Evolutionary conservation across 2,797 vertebrate species (phyloP).

Genomic region (Sternarchorhynchus goeldii): DNA sequence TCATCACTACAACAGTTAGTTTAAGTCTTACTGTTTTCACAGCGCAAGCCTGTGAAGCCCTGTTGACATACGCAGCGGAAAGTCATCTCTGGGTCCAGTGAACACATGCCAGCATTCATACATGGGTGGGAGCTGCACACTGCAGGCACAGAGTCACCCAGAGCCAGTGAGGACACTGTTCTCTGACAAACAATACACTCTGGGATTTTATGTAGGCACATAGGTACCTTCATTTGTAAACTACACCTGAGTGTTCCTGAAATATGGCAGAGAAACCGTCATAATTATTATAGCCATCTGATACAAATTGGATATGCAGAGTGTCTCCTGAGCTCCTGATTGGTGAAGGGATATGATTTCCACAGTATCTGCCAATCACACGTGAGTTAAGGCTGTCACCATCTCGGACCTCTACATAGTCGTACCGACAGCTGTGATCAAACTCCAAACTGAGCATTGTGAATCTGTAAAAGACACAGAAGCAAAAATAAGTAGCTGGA

Average conservation of each 20-base stretch:
- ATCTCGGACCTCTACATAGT: slow-evolving; percentile 86
- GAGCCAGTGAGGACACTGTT: slow-evolving; percentile 1
- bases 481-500: not conserved
- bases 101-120: slow-evolving; percentile 76
- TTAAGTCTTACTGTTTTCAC: slow-evolving; percentile 81
- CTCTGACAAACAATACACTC: slow-evolving; percentile 1
- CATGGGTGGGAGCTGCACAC: slow-evolving; percentile 79
- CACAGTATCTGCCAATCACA: slow-evolving; percentile 88
- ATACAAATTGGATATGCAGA: slow-evolving; percentile 84
- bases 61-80: slow-evolving; percentile 80
- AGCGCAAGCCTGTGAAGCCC: slow-evolving; percentile 76
- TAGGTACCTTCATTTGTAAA: slow-evolving; percentile 34
- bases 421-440: slow-evolving; percentile 83
- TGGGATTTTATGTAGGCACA: not conserved
- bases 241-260: slow-evolving; percentile 84
- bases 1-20: slow-evolving; percentile 16
- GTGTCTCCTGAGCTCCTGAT: slow-evolving; percentile 78
- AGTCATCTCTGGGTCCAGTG: slow-evolving; percentile 67
- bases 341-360: slow-evolving; percentile 79
- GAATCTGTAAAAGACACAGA: slow-evolving; percentile 72
- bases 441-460: slow-evolving; percentile 81
- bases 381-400: slow-evolving; percentile 77
- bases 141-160: slow-evolving; percentile 49
- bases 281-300: slow-evolving; percentile 91
- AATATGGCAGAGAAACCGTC: slow-evolving; percentile 87